phyloP scores from a whole-genome alignment of 2,113 vertebrate species.

The Dromas ardeola region DNA sequence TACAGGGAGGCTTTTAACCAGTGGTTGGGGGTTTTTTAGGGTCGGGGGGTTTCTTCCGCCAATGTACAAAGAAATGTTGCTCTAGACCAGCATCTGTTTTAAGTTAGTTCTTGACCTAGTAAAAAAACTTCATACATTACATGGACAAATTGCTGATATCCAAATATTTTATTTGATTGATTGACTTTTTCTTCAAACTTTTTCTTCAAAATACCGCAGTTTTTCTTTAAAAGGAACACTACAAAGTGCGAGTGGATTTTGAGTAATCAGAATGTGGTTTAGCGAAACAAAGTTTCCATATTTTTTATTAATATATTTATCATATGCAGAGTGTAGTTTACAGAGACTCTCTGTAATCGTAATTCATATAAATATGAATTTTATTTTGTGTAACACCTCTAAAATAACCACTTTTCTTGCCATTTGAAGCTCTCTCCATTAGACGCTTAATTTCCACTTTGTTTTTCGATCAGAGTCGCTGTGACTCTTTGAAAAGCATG shows the following conservation, averaged over 20 bases:
- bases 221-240: not conserved
- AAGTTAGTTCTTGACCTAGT: slow-evolving; percentile 31
- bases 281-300: not conserved
- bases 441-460: slow-evolving; percentile 72
- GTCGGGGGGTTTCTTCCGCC: too few relatives aligned
- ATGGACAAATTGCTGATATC: slow-evolving; percentile 46
- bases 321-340: not conserved
- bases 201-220: not conserved
- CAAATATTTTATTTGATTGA: slow-evolving; percentile 61
- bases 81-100: slow-evolving; percentile 39
- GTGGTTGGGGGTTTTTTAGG: not conserved
- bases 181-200: slow-evolving; percentile 8
- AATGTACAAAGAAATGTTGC: not conserved
- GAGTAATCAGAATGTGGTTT: not conserved
- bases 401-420: not conserved
- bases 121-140: slow-evolving; percentile 22
- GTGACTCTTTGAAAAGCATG: slow-evolving; percentile 79
- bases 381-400: not conserved
- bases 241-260: not conserved
- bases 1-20: not conserved
- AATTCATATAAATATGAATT: slow-evolving; percentile 3
- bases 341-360: not conserved
- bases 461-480: slow-evolving; percentile 71
- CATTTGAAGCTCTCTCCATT: not conserved
- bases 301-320: not conserved